These are phyloP conservation scores for Antedon mediterranea DNA, from an alignment of 53 echinoderm and acorn worm genomes.

Conservation along the genomic window DNA sequence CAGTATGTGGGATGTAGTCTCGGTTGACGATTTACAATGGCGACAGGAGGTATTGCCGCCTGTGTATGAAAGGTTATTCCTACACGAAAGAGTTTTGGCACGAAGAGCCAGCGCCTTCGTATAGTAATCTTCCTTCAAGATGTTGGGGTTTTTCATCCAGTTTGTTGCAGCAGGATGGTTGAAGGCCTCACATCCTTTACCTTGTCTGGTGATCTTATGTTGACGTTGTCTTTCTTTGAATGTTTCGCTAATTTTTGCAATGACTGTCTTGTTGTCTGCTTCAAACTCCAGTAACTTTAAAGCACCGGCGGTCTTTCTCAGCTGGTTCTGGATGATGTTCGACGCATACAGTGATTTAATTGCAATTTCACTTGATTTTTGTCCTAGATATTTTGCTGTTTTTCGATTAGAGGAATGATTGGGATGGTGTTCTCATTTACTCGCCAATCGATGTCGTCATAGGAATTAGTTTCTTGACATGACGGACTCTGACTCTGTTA, in stretches of 20 bases:
- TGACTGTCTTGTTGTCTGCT: background rate
- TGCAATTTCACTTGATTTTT: background rate
- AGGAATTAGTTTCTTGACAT: background rate
- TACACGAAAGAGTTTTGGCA: no score
- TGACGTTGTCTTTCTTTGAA: background rate
- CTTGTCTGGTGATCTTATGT: background rate
- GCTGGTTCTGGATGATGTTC: background rate
- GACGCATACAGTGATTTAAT: background rate
- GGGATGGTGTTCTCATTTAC: background rate
- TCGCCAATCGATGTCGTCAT: background rate
- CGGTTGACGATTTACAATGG: no score
- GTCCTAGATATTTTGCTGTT: background rate
- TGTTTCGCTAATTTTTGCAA: background rate
- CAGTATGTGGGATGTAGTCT: no score
- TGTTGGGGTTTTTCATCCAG: background rate
- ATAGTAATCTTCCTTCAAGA: background rate
- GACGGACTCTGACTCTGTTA: background rate
- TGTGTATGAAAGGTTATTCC: no score
- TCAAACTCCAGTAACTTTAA: background rate
- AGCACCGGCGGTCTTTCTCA: background rate
- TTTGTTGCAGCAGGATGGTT: background rate
- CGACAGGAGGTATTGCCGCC: no score
- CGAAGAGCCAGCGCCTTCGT: constrained; percentile 3
- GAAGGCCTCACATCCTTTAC: background rate
- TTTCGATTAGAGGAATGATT: background rate